Evolutionary conservation across 2,113 vertebrate genomes (phyloP).

Genomic region (Grammomys surdaster): DNA sequence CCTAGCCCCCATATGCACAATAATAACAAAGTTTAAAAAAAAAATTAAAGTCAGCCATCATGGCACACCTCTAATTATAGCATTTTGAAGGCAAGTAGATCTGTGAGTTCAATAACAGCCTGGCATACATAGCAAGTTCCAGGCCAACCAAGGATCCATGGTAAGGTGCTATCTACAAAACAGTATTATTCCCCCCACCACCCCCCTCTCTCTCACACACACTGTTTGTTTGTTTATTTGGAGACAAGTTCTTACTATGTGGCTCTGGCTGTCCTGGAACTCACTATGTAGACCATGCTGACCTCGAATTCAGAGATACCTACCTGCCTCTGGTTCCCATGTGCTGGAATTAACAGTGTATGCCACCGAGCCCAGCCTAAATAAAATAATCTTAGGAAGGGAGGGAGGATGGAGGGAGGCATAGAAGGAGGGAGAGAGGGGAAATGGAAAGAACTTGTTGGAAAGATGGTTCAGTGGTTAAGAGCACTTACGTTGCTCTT

Average conservation of each 20-base stretch:
- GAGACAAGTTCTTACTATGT: not conserved
- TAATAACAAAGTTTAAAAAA: not conserved
- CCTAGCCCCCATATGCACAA: not conserved
- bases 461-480: not conserved
- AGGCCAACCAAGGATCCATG: not conserved
- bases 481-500: not conserved
- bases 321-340: not conserved
- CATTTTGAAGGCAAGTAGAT: not conserved
- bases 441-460: not conserved
- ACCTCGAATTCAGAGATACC: not conserved
- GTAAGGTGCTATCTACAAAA: not conserved
- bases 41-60: not conserved
- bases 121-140: not conserved
- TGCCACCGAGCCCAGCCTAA: not conserved
- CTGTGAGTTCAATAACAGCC: not conserved
- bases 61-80: not conserved
- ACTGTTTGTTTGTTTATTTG: not conserved
- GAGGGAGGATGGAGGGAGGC: no score
- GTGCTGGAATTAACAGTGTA: not conserved
- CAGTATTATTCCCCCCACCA: not conserved
- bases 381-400: not conserved
- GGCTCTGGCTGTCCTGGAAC: not conserved
- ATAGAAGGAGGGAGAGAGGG: no score
- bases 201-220: not conserved
- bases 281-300: not conserved